Conservation (phyloP, 2,888 invertebrate genomes). For the Plemyria rubiginata region DNA sequence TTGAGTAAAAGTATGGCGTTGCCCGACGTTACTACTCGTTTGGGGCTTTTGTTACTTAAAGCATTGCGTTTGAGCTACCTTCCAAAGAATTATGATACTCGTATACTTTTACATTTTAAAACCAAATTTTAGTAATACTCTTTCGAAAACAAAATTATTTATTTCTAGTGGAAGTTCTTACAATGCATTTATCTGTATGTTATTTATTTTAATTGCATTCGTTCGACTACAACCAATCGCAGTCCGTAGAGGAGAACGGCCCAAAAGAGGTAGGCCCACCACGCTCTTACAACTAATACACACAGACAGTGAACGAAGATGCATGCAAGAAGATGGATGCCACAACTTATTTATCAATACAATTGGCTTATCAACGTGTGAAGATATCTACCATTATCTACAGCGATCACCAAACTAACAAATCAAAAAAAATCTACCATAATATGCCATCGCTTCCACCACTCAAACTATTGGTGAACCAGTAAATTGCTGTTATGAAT, state of each 20-base stretch:
- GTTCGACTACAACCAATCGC: slow-evolving; percentile 84
- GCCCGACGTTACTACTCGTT: slow-evolving; percentile 75
- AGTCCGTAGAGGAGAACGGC: slow-evolving; percentile 85
- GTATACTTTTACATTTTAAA: slow-evolving; percentile 59
- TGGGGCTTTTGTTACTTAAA: slow-evolving; percentile 78
- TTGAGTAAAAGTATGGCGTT: slow-evolving; percentile 67
- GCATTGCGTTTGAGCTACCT: slow-evolving; percentile 61
- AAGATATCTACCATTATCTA: slow-evolving; percentile 16
- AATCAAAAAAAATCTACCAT: slow-evolving; percentile 5
- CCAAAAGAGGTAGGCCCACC: slow-evolving; percentile 81
- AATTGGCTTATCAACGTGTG: slow-evolving; percentile 23
- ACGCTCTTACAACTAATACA: slow-evolving; percentile 66
- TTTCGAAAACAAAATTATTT: slow-evolving; percentile 69
- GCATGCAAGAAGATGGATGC: slow-evolving; percentile 53
- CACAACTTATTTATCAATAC: slow-evolving; percentile 26
- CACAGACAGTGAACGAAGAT: slow-evolving; percentile 61
- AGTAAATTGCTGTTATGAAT: slow-evolving; percentile 28
- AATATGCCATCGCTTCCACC: slow-evolving; percentile 29
- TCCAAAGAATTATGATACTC: slow-evolving; percentile 74
- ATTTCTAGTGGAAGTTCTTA: slow-evolving; percentile 78
- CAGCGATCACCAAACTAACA: slow-evolving; percentile 6
- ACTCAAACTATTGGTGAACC: slow-evolving; percentile 23
- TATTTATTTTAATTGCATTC: slow-evolving; percentile 85
- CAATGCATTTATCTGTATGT: slow-evolving; percentile 84
- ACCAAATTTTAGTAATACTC: slow-evolving; percentile 67